Percentiles rank a stretch among this genome's conserved stretches.
These are phyloP conservation scores for Clepsis dumicolana DNA, from an alignment of 2,888 invertebrate species.

Conservation along the genomic window DNA sequence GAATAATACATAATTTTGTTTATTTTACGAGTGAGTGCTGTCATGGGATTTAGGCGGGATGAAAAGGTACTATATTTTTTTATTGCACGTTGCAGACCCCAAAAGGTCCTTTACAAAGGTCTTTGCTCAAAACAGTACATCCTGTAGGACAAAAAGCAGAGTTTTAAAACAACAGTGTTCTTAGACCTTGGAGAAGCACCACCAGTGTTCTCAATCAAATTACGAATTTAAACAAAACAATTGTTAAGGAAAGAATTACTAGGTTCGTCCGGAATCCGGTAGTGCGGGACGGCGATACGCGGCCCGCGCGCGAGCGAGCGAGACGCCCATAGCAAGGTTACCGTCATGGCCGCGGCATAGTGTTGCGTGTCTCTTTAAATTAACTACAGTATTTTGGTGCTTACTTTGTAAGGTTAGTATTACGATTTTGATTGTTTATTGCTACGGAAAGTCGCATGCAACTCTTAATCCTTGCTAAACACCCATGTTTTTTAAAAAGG, in stretches of 20 bases:
- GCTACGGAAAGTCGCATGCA: not conserved
- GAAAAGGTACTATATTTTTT: not conserved
- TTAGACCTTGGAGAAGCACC: not conserved
- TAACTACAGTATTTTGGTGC: slow-evolving; percentile 46
- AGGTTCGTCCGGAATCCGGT: slow-evolving; percentile 76
- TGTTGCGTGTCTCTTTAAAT: slow-evolving; percentile 54
- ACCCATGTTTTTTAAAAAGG: not conserved
- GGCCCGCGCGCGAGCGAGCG: slow-evolving; percentile 57
- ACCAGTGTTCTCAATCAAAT: slow-evolving; percentile 9
- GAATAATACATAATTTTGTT: not conserved
- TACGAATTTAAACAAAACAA: slow-evolving; percentile 33
- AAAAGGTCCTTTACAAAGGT: not conserved
- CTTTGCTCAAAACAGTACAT: not conserved
- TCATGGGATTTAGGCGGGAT: not conserved
- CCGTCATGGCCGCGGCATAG: slow-evolving; percentile 71
- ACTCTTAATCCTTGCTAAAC: not conserved
- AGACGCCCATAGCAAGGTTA: slow-evolving; percentile 75
- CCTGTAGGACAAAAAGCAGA: not conserved
- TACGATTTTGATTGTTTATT: not conserved
- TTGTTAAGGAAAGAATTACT: slow-evolving; percentile 34
- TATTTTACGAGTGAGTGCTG: too few species aligned
- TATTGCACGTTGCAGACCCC: not conserved
- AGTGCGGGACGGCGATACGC: slow-evolving; percentile 63
- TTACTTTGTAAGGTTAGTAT: slow-evolving; percentile 33
- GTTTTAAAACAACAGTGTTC: not conserved